Base-by-base conservation (phyloP, 2,113 vertebrate genomes). In the Dicerorhinus sumatrensis region DNA sequence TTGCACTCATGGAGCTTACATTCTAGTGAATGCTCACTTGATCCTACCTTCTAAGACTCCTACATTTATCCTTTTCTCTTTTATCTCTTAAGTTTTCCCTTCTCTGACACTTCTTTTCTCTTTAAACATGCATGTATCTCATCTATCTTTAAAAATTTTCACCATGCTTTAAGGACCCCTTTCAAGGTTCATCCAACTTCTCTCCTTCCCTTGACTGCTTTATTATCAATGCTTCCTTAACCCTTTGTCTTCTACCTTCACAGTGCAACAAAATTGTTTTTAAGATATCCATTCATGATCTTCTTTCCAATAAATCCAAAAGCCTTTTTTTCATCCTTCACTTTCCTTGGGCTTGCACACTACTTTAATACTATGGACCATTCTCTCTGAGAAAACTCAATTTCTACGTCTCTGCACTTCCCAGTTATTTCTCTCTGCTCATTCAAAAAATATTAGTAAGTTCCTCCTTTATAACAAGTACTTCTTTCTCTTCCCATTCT, bases 291-390 rank as follows among this genome's bases (percentile, higher is more conserved):
- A 82, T 81, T 81, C 0, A 54, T 48, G 29, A 77, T 9, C 48
- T 79, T 76, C 31, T 92, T 91, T 89, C 72, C 63, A 87, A 39
- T 60, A 94, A 93, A 39, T 46, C 39, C 31, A 39, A 86, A 92
- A 80, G 16, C 36, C 58, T 67, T 70, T 88, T 88, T 89, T 54
- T 58, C 7, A 51, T 18, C 23, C 51, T 4, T 75, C 2, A 31
- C 80, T 92, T 85, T 72, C 48, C n/a, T 54, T 84, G 67, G 65
- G 36, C 16, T 81, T 70, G 42, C 31, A 84, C 4, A 46, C 29
- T 89, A 96, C 33, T 39, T 85, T 85, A 81, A 81, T 56, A 76
- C 17, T 82, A 8, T 60, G 16, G 8, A 56, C 92, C 51, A 83
- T 54, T 62, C 20, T 63, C 60, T 39, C 77, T 46, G 54, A 69